Evolutionary conservation across 1,140 invertebrate genomes (phyloP).

Genomic region (Neodiprion pinetum): DNA sequence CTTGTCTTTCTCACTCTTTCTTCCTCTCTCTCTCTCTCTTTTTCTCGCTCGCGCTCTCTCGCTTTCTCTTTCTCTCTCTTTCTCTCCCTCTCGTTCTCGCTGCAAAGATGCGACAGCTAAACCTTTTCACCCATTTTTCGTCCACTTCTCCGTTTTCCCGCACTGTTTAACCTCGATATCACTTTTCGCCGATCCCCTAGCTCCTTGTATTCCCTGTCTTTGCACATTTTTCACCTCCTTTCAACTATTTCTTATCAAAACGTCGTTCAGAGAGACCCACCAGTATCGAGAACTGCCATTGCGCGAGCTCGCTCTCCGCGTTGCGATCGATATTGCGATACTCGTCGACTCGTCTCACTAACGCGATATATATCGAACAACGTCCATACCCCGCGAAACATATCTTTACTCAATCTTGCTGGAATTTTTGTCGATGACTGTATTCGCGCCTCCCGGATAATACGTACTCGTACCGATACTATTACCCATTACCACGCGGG

Average conservation of each 20-base stretch:
- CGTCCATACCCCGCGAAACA: neutral
- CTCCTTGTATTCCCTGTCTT: slow-evolving; percentile 30
- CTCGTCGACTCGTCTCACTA: slow-evolving; percentile 1
- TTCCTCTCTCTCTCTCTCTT: no score
- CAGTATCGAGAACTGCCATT: slow-evolving; percentile 33
- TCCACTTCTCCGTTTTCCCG: slow-evolving; percentile 5
- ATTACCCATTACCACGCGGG: no score
- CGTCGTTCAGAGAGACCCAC: slow-evolving; percentile 22
- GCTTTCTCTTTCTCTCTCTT: no score
- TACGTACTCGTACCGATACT: no score
- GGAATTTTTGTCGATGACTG: no score
- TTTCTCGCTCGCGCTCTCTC: no score
- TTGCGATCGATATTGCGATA: slow-evolving; percentile 12
- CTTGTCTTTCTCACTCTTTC: no score
- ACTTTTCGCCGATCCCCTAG: slow-evolving; percentile 30
- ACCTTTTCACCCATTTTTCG: slow-evolving; percentile 25
- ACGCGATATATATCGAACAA: slow-evolving; percentile 10
- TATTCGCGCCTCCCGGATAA: no score
- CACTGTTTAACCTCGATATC: slow-evolving; percentile 25
- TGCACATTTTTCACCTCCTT: slow-evolving; percentile 36
- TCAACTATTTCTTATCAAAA: slow-evolving; percentile 2
- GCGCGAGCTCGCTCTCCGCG: slow-evolving; percentile 23
- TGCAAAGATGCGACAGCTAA: slow-evolving; percentile 30
- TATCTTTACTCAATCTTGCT: no score
- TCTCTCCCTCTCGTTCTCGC: neutral